Base-by-base conservation (phyloP, 2,797 vertebrate species). In the Spinus olivaceus region DNA sequence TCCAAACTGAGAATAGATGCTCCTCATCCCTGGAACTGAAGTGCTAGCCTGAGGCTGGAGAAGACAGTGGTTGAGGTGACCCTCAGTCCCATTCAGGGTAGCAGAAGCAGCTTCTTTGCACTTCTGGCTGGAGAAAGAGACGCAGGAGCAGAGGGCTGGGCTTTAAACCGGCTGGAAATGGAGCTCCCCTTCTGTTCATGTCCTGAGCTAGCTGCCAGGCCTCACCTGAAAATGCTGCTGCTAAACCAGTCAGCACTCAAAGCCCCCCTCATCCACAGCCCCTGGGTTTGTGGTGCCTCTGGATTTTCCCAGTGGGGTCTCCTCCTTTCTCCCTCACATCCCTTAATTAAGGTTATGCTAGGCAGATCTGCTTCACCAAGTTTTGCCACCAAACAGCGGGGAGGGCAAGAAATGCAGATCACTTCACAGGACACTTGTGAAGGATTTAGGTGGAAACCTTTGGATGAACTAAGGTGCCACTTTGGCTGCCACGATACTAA, bases 151-250 rank as follows among this genome's bases (percentile, higher is more conserved):
- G 65, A 35, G 46, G 17, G 25, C 79, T 63, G 72, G 8, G 27
- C 51, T 80, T 57, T 49, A 17, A 69, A 46, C 32, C 6, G 17
- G 12, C 54, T 23, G 22, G 54, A 61, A 57, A 37, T 59, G 11
- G 27, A 32, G 9, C 32, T 7, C 25, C 15, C 13, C 10, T 33
- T 14, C 2, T 0, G 0, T 8, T 27, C 0, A 0, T 30, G 37
- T 51, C 32, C 46, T 0, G 2, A 82, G 60, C 37, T 76, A 39
- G n/a, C 74, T 70, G 78, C 78, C 76, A 14, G 59, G 57, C 61
- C 49, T 60, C 2, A 0, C 27, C 20, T 18, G 32, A 33, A 41
- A 76, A 60, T 6, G 32, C 59, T 65, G 59, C 71, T 41, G 3
- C 53, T 32, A 7, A 42, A 69, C 7, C 44, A 28, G 33, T 2